These are phyloP conservation scores for Chrysopilus asiliformis DNA, from an alignment of 2,888 invertebrate species.

Conservation along the genomic window DNA sequence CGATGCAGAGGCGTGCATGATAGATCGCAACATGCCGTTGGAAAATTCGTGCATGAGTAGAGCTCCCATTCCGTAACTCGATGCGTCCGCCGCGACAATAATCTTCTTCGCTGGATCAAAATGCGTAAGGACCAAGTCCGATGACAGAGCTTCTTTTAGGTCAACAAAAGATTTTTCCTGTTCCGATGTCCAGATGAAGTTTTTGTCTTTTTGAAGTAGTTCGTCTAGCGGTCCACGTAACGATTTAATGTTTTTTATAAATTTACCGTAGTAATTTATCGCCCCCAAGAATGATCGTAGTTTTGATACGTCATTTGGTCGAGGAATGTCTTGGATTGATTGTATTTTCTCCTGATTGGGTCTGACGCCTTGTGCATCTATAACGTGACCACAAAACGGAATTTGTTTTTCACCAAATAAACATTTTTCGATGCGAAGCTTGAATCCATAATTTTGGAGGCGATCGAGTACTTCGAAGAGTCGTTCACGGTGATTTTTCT, in stretches of 20 bases:
- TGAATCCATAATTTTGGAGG: slow-evolving; percentile 5
- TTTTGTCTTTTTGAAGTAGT: not conserved
- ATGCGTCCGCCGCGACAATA: slow-evolving; percentile 7
- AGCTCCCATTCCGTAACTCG: slow-evolving; percentile 4
- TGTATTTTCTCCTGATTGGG: slow-evolving; percentile 1
- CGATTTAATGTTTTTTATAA: slow-evolving; percentile 2
- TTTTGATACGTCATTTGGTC: not conserved
- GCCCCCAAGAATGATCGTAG: slow-evolving; percentile 5
- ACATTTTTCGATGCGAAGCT: slow-evolving; percentile 5
- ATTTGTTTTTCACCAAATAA: slow-evolving; percentile 2
- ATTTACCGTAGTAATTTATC: slow-evolving; percentile 3
- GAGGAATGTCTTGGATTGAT: slow-evolving; percentile 3
- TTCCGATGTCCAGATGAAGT: not conserved
- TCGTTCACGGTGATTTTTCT: not conserved
- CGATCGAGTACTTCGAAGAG: slow-evolving; percentile 1
- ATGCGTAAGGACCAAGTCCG: slow-evolving; percentile 1
- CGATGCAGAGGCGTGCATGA: slow-evolving; percentile 21
- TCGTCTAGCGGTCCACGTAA: slow-evolving; percentile 3
- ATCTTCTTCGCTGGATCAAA: slow-evolving; percentile 5
- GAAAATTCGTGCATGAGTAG: slow-evolving; percentile 7
- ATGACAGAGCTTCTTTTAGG: not conserved
- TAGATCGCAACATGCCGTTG: slow-evolving; percentile 20
- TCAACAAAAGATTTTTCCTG: not conserved
- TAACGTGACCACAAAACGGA: slow-evolving; percentile 4
- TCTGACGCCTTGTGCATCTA: slow-evolving; percentile 1